phyloP scores from a whole-genome alignment of 2,113 vertebrate genomes.

The Recurvirostra avosetta region DNA sequence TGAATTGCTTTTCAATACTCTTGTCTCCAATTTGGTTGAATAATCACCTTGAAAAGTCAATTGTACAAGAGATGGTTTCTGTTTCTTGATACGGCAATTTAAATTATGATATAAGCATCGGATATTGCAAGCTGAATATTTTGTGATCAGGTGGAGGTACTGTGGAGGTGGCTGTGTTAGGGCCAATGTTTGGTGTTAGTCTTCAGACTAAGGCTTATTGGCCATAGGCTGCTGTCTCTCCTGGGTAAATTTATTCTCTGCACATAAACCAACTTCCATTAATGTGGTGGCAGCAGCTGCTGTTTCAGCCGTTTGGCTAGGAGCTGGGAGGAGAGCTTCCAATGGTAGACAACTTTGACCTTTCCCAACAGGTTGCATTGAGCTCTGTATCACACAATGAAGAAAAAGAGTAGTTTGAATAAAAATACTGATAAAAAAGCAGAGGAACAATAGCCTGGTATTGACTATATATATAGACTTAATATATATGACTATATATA shows the following conservation, averaged over 20 bases:
- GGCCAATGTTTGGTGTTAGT: neutral
- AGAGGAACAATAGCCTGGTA: neutral
- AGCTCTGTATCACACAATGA: neutral
- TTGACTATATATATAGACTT: no score
- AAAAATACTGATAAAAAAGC: neutral
- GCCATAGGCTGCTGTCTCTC: neutral
- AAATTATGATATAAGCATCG: neutral
- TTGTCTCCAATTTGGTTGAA: neutral
- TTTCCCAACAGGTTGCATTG: neutral
- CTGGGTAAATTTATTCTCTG: neutral
- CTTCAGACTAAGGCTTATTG: neutral
- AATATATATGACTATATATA: no score
- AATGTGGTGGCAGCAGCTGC: neutral
- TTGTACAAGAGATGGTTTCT: neutral
- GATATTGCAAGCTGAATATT: neutral
- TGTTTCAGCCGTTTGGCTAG: neutral
- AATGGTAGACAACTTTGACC: neutral
- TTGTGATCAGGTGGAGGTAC: neutral
- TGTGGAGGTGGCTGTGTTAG: neutral
- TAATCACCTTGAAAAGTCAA: neutral
- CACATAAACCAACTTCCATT: neutral
- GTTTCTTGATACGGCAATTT: neutral
- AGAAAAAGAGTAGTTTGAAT: neutral
- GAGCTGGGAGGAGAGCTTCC: neutral
- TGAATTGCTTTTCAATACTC: neutral